Base-by-base conservation (phyloP, 2,797 vertebrate species). In the Rousettus madagascariensis region DNA sequence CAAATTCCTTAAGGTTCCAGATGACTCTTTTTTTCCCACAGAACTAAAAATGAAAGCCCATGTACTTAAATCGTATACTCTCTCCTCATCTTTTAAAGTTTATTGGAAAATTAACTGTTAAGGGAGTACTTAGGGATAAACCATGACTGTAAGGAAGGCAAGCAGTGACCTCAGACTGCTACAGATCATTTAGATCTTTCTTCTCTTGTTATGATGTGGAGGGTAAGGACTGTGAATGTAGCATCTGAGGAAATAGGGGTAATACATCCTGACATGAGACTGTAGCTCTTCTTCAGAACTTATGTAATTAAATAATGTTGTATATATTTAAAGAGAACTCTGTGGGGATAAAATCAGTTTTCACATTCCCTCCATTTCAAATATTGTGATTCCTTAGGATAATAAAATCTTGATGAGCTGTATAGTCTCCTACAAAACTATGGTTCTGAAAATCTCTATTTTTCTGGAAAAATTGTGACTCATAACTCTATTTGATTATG, bases 251-350 rank as follows among this genome's bases (percentile, higher is more conserved):
- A 82, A 63, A 55, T 36, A 94, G 53, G 46, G 13, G 11, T 22
- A 15, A 71, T 4, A 36, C 2, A 4, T 49, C 33, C 36, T 69
- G 5, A 0, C 0, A 19, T 6, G 0, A 3, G n/a, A 5, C 0
- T 30, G 9, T 15, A 33, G 13, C 28, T 38, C 24, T 61, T 74
- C 36, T 22, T 16, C 49, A 86, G 17, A 36, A 59, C 4, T 69
- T 16, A 22, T 2, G 75, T 12, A 69, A 51, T 13, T 46, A 66
- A 92, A 49, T 36, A 38, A 41, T 36, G 43, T 28, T 65, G 1
- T 1, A 1, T 0, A 41, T 59, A 80, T 17, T 83, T 83, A 22
- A 65, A 72, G 17, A 63, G 24, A 83, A 43, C 33, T 30, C 30
- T 24, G 38, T 66, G 66, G 85, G 85, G 7, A 8, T 28, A 72